Conservation (phyloP, 2,888 invertebrate genomes). For the Melanostoma scalare region DNA sequence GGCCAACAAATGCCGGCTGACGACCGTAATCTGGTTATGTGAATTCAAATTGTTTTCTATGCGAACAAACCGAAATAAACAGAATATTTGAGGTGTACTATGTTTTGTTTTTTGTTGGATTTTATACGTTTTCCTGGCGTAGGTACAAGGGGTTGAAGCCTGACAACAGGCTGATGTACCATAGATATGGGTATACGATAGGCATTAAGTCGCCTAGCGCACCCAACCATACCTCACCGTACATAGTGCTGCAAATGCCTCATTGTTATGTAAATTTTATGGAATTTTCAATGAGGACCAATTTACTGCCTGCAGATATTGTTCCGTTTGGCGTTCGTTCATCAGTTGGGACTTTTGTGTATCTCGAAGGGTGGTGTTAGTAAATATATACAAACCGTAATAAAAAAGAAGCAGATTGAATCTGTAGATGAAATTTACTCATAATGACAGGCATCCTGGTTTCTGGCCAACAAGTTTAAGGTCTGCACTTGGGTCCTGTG, state of each 20-base stretch:
- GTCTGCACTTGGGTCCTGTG: neutral
- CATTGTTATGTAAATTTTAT: slow-evolving; percentile 70
- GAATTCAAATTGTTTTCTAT: slow-evolving; percentile 46
- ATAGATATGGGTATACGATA: slow-evolving; percentile 15
- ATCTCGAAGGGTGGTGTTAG: slow-evolving; percentile 12
- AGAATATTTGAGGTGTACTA: slow-evolving; percentile 24
- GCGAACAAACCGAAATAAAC: slow-evolving; percentile 37
- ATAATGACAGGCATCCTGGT: slow-evolving; percentile 47
- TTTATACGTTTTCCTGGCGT: neutral
- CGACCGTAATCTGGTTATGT: slow-evolving; percentile 21
- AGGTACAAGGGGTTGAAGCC: slow-evolving; percentile 45
- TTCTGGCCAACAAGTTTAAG: slow-evolving; percentile 33
- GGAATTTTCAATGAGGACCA: slow-evolving; percentile 68
- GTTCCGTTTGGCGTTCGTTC: slow-evolving; percentile 43
- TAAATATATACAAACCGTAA: slow-evolving; percentile 9
- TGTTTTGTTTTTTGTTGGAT: neutral
- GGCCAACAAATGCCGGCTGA: slow-evolving; percentile 1
- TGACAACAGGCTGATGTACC: slow-evolving; percentile 33
- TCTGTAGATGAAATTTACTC: slow-evolving; percentile 59
- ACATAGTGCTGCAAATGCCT: slow-evolving; percentile 50
- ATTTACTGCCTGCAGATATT: slow-evolving; percentile 62
- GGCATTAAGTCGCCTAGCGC: slow-evolving; percentile 40
- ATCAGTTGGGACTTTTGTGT: slow-evolving; percentile 39
- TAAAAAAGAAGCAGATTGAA: slow-evolving; percentile 56
- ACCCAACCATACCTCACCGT: neutral